Conservation (phyloP, 1,140 invertebrate genomes). For the Phenacoccus solenopsis region DNA sequence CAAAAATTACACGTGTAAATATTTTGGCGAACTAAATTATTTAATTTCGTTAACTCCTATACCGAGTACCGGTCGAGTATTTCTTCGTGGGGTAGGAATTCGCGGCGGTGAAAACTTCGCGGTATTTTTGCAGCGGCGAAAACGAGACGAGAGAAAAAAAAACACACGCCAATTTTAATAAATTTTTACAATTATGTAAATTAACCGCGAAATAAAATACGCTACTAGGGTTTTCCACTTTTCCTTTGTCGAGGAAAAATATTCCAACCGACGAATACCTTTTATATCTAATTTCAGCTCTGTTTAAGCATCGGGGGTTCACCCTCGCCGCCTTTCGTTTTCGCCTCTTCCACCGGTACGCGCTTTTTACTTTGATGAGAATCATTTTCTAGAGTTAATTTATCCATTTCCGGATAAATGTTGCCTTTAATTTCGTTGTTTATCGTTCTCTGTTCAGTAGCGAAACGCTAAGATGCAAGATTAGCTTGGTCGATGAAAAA, state of each 20-base stretch:
- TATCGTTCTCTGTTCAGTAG: too few relatives aligned
- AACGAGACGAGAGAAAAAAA: not conserved
- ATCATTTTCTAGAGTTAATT: not conserved
- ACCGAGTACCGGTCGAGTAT: too few relatives aligned
- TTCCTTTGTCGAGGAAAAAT: not conserved
- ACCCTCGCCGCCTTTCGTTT: not conserved
- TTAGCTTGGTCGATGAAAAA: too few relatives aligned
- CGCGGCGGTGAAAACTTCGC: too few relatives aligned
- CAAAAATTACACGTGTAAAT: too few relatives aligned
- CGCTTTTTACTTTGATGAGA: not conserved
- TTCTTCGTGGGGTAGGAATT: too few relatives aligned
- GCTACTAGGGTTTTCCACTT: not conserved
- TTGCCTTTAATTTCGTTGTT: not conserved
- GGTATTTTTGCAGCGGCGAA: not conserved
- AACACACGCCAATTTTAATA: not conserved
- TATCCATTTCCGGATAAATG: not conserved
- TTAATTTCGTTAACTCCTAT: too few relatives aligned
- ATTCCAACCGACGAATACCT: not conserved
- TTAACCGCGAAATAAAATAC: not conserved
- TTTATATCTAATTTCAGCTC: not conserved
- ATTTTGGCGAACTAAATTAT: too few relatives aligned
- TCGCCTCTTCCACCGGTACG: too few relatives aligned
- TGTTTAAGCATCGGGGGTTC: not conserved
- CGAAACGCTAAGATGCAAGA: too few relatives aligned
- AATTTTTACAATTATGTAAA: conserved; percentile 4